Evolutionary conservation across 2,888 invertebrate species (phyloP).

Genomic region (Crematogaster levior): DNA sequence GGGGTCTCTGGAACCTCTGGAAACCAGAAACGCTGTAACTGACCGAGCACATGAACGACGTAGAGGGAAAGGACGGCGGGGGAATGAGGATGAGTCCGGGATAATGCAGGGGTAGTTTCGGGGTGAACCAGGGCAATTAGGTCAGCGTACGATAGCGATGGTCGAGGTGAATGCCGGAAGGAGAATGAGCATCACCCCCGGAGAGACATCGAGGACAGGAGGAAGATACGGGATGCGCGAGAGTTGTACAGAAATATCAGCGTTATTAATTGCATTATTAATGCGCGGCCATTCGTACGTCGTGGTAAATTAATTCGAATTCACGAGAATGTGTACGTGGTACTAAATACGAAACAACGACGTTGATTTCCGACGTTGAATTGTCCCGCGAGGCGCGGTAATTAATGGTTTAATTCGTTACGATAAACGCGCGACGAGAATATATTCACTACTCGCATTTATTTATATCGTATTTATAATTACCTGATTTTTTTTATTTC

Average conservation of each 20-base stretch:
- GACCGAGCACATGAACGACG: slow-evolving; percentile 10
- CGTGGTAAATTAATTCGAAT: slow-evolving; percentile 22
- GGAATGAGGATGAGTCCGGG: slow-evolving; percentile 23
- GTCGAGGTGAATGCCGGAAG: background rate
- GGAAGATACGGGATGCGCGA: background rate
- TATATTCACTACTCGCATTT: background rate
- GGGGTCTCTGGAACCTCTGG: slow-evolving; percentile 85
- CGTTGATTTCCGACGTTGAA: slow-evolving; percentile 19
- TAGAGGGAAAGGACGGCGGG: background rate
- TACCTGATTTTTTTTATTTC: background rate
- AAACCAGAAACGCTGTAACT: slow-evolving; percentile 53
- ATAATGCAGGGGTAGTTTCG: slow-evolving; percentile 41
- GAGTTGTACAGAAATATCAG: slow-evolving; percentile 30
- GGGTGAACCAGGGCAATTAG: slow-evolving; percentile 46
- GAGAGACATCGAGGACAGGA: background rate
- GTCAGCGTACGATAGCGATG: slow-evolving; percentile 37
- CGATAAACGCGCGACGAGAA: background rate
- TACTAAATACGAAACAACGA: slow-evolving; percentile 1
- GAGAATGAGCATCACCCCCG: slow-evolving; percentile 2
- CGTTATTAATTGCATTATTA: slow-evolving; percentile 18
- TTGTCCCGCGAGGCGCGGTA: background rate
- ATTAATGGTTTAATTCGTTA: slow-evolving; percentile 4
- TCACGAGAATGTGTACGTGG: background rate
- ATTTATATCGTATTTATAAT: background rate
- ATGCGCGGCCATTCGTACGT: background rate